Evolutionary conservation across 2,797 vertebrate genomes (phyloP).

Genomic region (Lindbergichthys nudifrons): DNA sequence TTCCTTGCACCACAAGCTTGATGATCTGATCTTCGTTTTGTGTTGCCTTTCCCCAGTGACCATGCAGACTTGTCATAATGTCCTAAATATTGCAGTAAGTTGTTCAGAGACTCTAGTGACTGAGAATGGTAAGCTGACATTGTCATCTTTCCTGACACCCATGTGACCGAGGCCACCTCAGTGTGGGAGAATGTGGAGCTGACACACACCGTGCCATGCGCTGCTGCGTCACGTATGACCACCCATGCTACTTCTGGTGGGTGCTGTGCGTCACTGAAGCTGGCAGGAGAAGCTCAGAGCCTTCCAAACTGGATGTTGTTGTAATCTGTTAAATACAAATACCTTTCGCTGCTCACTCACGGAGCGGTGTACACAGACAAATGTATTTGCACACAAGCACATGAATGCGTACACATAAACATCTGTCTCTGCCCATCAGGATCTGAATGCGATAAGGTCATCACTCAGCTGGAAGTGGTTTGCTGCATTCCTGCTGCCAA

Average conservation of each 20-base stretch:
- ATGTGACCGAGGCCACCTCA: slow-evolving; percentile 49
- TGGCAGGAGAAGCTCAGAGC: slow-evolving; percentile 55
- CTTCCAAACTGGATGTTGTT: slow-evolving; percentile 48
- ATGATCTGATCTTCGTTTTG: slow-evolving; percentile 1
- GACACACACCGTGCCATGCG: slow-evolving; percentile 28
- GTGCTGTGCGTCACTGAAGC: slow-evolving; percentile 68
- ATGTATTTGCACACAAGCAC: slow-evolving; percentile 58
- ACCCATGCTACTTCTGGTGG: slow-evolving; percentile 57
- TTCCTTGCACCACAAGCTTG: slow-evolving; percentile 42
- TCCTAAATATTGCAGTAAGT: slow-evolving; percentile 24
- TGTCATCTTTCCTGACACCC: slow-evolving; percentile 28
- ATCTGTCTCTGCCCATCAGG: slow-evolving; percentile 58
- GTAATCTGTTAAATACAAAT: slow-evolving; percentile 51
- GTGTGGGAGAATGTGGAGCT: slow-evolving; percentile 43
- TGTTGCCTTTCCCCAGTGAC: slow-evolving; percentile 17
- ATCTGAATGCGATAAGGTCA: slow-evolving; percentile 11
- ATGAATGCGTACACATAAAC: slow-evolving; percentile 41
- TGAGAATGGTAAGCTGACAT: slow-evolving; percentile 15
- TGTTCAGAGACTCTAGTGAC: slow-evolving; percentile 7
- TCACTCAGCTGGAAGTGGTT: slow-evolving; percentile 39
- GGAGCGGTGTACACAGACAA: slow-evolving; percentile 28
- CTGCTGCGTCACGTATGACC: slow-evolving; percentile 60
- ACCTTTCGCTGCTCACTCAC: slow-evolving; percentile 36
- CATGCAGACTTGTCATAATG: not conserved
- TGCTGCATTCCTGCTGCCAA: slow-evolving; percentile 30